These are phyloP conservation scores for Cheilosia pagana DNA, from an alignment of 2,888 invertebrate species.

Conservation along the genomic window DNA sequence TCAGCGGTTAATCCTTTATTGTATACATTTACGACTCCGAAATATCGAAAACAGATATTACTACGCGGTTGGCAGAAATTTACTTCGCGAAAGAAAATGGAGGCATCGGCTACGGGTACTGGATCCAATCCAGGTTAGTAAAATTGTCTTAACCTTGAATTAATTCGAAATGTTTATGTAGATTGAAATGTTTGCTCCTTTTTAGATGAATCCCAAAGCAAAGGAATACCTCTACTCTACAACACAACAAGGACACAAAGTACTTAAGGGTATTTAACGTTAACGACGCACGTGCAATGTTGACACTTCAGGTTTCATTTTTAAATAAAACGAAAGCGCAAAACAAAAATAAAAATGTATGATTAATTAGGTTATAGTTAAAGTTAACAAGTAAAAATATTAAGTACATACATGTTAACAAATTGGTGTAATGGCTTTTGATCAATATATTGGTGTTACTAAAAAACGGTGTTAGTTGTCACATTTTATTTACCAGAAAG, in stretches of 20 bases:
- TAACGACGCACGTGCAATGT: not conserved
- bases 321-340: constrained; percentile 2
- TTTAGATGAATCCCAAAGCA: constrained; percentile 66
- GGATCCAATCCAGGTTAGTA: constrained; percentile 80
- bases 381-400: constrained; percentile 39
- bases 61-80: constrained; percentile 83
- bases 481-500: not conserved
- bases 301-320: constrained; percentile 43
- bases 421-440: constrained; percentile 54
- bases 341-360: not conserved
- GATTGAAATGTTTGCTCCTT: not conserved
- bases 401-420: constrained; percentile 16
- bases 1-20: constrained; percentile 88
- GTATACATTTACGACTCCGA: constrained; percentile 88
- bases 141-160: not conserved
- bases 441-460: constrained; percentile 57
- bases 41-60: constrained; percentile 85
- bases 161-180: not conserved
- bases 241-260: constrained; percentile 62
- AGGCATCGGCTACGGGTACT: constrained; percentile 80
- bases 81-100: constrained; percentile 81
- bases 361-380: constrained; percentile 15
- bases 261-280: constrained; percentile 13
- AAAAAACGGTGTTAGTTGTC: not conserved
- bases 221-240: constrained; percentile 67